Conservation (phyloP, 2,888 invertebrate species). For the Atrina japonica region DNA sequence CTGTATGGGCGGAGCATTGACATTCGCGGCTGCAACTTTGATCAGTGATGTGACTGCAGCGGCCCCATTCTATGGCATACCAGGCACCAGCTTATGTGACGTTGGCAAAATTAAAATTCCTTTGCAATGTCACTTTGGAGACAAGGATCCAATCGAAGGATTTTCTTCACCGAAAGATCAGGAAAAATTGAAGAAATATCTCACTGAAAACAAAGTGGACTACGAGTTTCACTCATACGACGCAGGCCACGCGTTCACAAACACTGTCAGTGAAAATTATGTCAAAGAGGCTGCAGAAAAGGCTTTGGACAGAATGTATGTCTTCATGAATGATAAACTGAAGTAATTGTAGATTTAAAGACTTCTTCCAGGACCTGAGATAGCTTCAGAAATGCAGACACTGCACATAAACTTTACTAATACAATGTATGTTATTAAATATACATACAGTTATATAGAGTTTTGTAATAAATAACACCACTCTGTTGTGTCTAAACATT, state of each 20-base stretch:
- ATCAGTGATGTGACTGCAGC: slow-evolving; percentile 66
- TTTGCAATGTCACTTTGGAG: slow-evolving; percentile 75
- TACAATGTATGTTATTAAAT: too few species aligned
- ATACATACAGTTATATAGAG: too few species aligned
- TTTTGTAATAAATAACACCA: too few species aligned
- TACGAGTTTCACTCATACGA: slow-evolving; percentile 66
- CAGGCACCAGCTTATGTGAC: slow-evolving; percentile 62
- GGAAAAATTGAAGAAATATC: slow-evolving; percentile 59
- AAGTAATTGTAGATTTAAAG: too few species aligned
- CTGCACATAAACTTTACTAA: too few species aligned
- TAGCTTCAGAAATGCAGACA: too few species aligned
- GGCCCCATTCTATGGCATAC: slow-evolving; percentile 77
- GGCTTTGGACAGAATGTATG: slow-evolving; percentile 57
- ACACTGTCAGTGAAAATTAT: slow-evolving; percentile 61
- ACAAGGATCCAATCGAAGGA: slow-evolving; percentile 64
- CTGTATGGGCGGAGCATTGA: slow-evolving; percentile 79
- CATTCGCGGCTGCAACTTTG: slow-evolving; percentile 65
- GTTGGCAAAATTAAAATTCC: slow-evolving; percentile 70
- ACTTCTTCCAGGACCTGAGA: too few species aligned
- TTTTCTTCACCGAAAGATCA: slow-evolving; percentile 71
- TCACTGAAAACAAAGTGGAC: slow-evolving; percentile 48
- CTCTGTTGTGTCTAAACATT: too few species aligned
- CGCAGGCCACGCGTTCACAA: slow-evolving; percentile 70
- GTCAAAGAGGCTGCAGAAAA: slow-evolving; percentile 52
- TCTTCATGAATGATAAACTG: too few species aligned